A percentile compares a stretch with the other conserved stretches of the same genome.
Evolutionary conservation across 2,888 invertebrate species (phyloP).

Genomic region (Rhamnusium bicolor): DNA sequence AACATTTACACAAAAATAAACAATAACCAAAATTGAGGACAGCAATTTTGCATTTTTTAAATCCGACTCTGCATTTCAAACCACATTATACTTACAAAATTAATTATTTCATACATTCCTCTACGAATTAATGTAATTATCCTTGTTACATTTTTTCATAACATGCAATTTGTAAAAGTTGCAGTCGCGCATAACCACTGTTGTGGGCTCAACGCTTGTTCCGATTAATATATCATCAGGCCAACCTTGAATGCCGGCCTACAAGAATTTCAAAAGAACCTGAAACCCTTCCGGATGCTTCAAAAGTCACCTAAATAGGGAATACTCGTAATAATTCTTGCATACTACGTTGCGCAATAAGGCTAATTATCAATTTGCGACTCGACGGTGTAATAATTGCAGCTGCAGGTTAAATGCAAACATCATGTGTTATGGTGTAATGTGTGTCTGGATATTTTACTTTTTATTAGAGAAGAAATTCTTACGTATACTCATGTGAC

Average conservation of each 20-base stretch:
- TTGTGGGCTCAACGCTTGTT: constrained; percentile 22
- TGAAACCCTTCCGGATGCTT: constrained; percentile 12
- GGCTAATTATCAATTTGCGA: constrained; percentile 7
- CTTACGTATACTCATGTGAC: too few species aligned
- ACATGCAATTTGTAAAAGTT: constrained; percentile 8
- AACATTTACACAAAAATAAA: too few species aligned
- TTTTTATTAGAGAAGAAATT: background rate
- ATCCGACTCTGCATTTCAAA: background rate
- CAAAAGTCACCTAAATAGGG: background rate
- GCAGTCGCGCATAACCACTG: constrained; percentile 6
- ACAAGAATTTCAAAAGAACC: background rate
- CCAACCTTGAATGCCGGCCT: constrained; percentile 15
- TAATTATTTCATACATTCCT: background rate
- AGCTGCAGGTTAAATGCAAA: constrained; percentile 5
- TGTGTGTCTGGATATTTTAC: background rate
- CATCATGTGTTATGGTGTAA: background rate
- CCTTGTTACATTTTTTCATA: background rate
- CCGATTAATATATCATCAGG: constrained; percentile 19
- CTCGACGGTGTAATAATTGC: background rate
- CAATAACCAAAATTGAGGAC: too few species aligned
- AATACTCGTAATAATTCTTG: background rate
- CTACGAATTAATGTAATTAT: background rate
- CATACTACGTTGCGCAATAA: background rate
- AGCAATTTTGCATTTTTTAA: background rate
- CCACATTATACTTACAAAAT: background rate